Conservation (phyloP, 2,113 vertebrate genomes). For the Callospermophilus lateralis region DNA sequence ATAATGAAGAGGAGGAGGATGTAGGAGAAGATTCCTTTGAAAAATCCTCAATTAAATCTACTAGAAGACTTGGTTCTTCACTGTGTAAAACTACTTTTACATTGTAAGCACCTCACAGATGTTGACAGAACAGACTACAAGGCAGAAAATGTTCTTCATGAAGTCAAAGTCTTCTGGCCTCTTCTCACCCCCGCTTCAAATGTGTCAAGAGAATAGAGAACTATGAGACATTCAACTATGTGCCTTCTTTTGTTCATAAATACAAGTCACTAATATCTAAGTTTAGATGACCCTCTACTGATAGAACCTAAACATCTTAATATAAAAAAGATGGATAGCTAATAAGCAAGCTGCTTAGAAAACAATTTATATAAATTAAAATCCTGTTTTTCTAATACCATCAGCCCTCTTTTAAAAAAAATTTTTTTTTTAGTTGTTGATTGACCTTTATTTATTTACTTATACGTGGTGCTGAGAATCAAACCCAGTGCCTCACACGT, state of each 20-base stretch:
- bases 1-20: neutral
- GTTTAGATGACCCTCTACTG: neutral
- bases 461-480: too few relatives aligned
- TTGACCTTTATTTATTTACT: too few relatives aligned
- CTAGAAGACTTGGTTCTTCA: neutral
- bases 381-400: neutral
- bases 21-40: slow-evolving; percentile 35
- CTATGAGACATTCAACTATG: neutral
- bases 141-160: neutral
- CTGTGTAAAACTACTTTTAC: neutral
- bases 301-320: neutral
- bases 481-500: too few relatives aligned
- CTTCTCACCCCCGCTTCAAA: neutral
- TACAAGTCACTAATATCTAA: neutral
- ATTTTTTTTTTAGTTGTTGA: too few relatives aligned
- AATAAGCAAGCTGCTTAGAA: neutral
- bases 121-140: neutral
- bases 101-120: neutral
- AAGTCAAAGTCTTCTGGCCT: neutral
- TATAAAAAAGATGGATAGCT: neutral
- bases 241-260: slow-evolving; percentile 16
- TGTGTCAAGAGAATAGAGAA: slow-evolving; percentile 12
- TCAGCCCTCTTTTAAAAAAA: neutral
- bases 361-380: neutral
- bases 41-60: neutral